Conservation (phyloP, 1,140 invertebrate species). For the Dendrolimus kikuchii region DNA sequence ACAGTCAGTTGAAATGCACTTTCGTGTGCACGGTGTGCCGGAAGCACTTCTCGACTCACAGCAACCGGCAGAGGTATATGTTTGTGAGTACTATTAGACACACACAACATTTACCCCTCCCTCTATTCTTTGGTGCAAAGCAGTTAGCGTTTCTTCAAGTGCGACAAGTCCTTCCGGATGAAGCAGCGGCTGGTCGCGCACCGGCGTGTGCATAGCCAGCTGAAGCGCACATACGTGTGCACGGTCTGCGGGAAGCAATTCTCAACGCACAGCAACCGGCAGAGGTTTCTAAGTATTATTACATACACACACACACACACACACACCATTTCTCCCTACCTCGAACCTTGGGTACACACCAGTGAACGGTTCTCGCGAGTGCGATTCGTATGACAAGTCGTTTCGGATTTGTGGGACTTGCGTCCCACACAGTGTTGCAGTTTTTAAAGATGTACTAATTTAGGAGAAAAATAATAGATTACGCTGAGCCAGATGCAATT, state of each 20-base stretch:
- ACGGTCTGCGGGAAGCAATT: constrained; percentile 47
- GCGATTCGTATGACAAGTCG: constrained; percentile 40
- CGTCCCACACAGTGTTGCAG: no score
- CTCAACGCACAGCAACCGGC: constrained; percentile 44
- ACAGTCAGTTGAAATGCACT: constrained; percentile 20
- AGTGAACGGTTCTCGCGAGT: constrained; percentile 51
- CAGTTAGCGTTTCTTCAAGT: constrained; percentile 48
- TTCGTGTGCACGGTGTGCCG: constrained; percentile 43
- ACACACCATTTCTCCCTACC: no score
- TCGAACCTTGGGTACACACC: constrained; percentile 50
- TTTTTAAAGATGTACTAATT: no score
- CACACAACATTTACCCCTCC: background rate
- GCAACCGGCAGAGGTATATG: constrained; percentile 49
- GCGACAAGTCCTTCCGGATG: constrained; percentile 51
- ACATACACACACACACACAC: no score
- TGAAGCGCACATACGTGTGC: constrained; percentile 29
- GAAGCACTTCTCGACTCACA: constrained; percentile 47
- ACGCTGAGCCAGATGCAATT: no score
- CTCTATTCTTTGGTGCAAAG: constrained; percentile 38
- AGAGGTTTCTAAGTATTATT: constrained; percentile 40
- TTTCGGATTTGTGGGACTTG: no score
- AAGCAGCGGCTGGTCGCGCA: constrained; percentile 48
- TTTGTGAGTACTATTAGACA: constrained; percentile 33
- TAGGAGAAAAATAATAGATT: no score
- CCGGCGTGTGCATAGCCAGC: constrained; percentile 32